Evolutionary conservation across 2,113 vertebrate genomes (phyloP).

Genomic region (Oenanthe melanoleuca): DNA sequence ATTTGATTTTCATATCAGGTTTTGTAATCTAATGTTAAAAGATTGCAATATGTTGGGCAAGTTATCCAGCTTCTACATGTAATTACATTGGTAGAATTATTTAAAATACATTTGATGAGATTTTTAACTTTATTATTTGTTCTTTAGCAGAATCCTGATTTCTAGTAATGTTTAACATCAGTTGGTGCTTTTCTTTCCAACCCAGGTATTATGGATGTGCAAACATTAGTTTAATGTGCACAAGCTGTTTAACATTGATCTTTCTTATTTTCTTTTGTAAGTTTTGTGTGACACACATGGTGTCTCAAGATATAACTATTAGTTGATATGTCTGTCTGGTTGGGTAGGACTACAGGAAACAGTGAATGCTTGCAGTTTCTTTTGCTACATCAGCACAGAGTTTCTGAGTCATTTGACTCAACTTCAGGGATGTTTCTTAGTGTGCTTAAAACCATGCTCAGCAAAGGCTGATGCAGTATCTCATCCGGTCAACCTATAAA

Average conservation of each 20-base stretch:
- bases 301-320: not conserved
- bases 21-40: not conserved
- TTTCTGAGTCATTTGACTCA: not conserved
- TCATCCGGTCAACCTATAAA: not conserved
- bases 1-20: not conserved
- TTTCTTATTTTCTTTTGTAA: not conserved
- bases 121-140: not conserved
- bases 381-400: not conserved
- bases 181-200: not conserved
- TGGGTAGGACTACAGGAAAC: not conserved
- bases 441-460: not conserved
- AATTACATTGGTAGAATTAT: not conserved
- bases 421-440: not conserved
- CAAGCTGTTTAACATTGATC: not conserved
- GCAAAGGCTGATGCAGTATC: not conserved
- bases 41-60: not conserved
- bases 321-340: not conserved
- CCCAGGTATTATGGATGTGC: not conserved
- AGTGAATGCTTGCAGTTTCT: not conserved
- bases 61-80: not conserved
- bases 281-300: not conserved
- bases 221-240: not conserved
- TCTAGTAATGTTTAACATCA: not conserved
- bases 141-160: not conserved
- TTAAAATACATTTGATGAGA: not conserved